Evolutionary conservation across 2,888 invertebrate genomes (phyloP), one percentile per base, ranked within the genome.

Genomic region (Drosophila peninsularis): DNA sequence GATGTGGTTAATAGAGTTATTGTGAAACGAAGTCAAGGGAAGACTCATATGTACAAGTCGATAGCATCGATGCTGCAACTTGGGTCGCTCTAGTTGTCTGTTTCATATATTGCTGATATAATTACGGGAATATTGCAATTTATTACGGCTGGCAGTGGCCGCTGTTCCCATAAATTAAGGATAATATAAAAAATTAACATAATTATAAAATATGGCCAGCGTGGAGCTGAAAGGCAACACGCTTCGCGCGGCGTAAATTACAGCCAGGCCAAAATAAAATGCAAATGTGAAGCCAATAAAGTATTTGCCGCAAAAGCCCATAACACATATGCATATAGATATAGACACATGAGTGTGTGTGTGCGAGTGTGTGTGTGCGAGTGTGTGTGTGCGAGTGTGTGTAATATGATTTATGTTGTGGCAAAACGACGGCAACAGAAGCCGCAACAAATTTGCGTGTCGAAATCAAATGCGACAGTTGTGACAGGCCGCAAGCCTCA

Each of bases 181-280:
- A 66, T 72, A 62, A 82, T 82, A 82, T 76, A 82, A 82, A 84
- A 84, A 82, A 84, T 84, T 78, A 77, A 73, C 80, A 80, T 82
- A 83, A 83, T 82, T 80, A 82, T 78, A 52, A 72, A 75, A 66
- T 72, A 71, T 75, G 63, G 30, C 39, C 6, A 36, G 36, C 21
- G 42, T 37, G 37, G 39, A 27, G 11, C 32, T 41, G 50, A 57
- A 32, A 45, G 41, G 50, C 57, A 54, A 61, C 47, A 64, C 62
- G 62, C 54, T 39, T 47, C 32, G 27, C 6, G n/a, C n/a, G n/a
- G n/a, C n/a, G n/a, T n/a, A n/a, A n/a, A n/a, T n/a, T n/a, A 34
- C 60, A 32, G 47, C 45, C 58, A 52, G 73, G 60, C 56, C 24
- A 63, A 67, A 71, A 72, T 62, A 30, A 79, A 74, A 78, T 82